Conservation (phyloP, 2,888 invertebrate species). For the Macroteleia sp. region DNA sequence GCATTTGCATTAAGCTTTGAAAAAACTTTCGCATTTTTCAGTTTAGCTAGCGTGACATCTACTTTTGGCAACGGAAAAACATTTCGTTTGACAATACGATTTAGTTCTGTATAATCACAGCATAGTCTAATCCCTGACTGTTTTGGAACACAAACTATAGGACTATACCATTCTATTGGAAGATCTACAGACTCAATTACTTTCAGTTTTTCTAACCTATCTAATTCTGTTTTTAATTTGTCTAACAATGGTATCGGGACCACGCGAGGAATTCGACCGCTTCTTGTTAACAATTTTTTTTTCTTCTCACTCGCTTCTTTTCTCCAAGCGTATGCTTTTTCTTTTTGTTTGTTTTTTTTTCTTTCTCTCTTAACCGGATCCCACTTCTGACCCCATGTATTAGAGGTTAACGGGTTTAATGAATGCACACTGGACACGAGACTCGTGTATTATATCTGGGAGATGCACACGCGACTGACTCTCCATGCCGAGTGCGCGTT, state of each 20-base stretch:
- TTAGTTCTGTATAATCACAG: conserved; percentile 18
- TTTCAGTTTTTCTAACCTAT: conserved; percentile 66
- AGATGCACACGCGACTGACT: no score
- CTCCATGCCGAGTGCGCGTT: no score
- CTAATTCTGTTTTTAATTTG: conserved; percentile 73
- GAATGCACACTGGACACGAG: no score
- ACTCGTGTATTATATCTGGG: no score
- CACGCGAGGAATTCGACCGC: conserved; percentile 63
- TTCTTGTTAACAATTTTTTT: no score
- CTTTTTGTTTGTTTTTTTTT: no score
- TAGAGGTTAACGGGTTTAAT: no score
- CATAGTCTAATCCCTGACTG: conserved; percentile 65
- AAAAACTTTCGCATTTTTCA: conserved; percentile 42
- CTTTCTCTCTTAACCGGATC: no score
- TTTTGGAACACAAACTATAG: conserved; percentile 63
- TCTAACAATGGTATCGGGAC: conserved; percentile 73
- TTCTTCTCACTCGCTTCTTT: no score
- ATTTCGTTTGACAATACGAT: neutral
- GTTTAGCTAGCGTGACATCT: conserved; percentile 15
- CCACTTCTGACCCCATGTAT: no score
- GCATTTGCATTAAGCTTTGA: no score
- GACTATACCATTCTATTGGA: neutral
- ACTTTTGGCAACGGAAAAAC: conserved; percentile 10
- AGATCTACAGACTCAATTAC: conserved; percentile 70
- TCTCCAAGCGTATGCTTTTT: no score